Conservation (phyloP, 2,113 vertebrate species). For the Amblyornis subalaris region DNA sequence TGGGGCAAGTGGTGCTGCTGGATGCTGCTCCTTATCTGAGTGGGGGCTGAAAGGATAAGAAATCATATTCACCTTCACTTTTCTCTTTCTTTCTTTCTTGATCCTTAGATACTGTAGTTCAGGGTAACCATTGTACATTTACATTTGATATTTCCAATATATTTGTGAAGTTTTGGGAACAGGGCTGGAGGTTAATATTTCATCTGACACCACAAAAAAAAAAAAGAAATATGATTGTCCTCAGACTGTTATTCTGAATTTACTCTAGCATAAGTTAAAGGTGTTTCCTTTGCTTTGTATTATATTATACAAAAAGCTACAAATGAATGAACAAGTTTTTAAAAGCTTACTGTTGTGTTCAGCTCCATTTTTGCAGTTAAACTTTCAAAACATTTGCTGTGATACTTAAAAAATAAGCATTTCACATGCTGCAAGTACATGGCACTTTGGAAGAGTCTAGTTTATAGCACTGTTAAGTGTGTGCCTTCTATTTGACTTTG, state of each 20-base stretch:
- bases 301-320: background rate
- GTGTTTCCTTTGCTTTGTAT: background rate
- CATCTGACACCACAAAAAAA: background rate
- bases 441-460: background rate
- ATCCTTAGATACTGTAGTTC: background rate
- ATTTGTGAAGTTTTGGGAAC: background rate
- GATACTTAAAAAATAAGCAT: background rate
- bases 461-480: background rate
- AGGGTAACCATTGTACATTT: background rate
- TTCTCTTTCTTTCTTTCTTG: background rate
- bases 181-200: background rate
- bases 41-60: background rate
- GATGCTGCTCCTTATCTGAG: background rate
- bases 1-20: background rate
- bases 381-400: background rate
- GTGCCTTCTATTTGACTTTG: background rate
- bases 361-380: background rate
- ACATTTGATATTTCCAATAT: background rate
- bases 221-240: background rate
- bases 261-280: background rate
- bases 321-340: background rate
- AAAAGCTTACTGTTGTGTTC: background rate
- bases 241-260: background rate
- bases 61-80: background rate
- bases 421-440: background rate